Conservation (phyloP, 2,888 invertebrate genomes). For the Drosophila mimetica region DNA sequence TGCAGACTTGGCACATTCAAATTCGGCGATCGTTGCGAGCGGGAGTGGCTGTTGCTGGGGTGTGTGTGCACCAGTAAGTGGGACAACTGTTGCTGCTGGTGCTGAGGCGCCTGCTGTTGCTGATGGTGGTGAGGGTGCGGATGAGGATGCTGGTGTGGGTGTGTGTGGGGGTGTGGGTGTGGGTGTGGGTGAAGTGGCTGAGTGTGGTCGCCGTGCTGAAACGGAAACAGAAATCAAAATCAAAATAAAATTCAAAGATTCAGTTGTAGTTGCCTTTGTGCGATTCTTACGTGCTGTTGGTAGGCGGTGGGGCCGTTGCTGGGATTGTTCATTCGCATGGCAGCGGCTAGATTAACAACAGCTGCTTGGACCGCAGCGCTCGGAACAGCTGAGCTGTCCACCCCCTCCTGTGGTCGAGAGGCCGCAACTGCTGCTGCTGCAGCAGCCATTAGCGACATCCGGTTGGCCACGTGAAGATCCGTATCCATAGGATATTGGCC, state of each 20-base stretch:
- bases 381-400: slow-evolving; percentile 79
- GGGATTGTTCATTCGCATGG: slow-evolving; percentile 87
- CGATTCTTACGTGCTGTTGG: slow-evolving; percentile 62
- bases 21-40: slow-evolving; percentile 76
- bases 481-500: slow-evolving; percentile 87
- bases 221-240: not conserved
- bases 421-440: slow-evolving; percentile 81
- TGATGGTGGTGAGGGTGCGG: slow-evolving; percentile 47
- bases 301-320: slow-evolving; percentile 47
- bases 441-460: slow-evolving; percentile 90
- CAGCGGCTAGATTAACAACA: slow-evolving; percentile 90
- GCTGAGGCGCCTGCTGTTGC: slow-evolving; percentile 39
- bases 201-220: slow-evolving; percentile 30
- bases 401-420: slow-evolving; percentile 51
- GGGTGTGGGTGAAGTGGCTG: slow-evolving; percentile 20
- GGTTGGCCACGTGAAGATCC: slow-evolving; percentile 85
- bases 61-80: slow-evolving; percentile 49
- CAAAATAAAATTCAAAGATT: not conserved
- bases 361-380: slow-evolving; percentile 89
- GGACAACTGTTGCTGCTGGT: slow-evolving; percentile 51
- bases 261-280: rapidly evolving
- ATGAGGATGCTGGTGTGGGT: slow-evolving; percentile 5
- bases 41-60: slow-evolving; percentile 62
- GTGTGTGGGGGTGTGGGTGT: slow-evolving; percentile 3
- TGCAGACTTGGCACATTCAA: slow-evolving; percentile 62